Evolutionary conservation across 2,888 invertebrate species (phyloP).

Genomic region (Anarsia innoxiella): DNA sequence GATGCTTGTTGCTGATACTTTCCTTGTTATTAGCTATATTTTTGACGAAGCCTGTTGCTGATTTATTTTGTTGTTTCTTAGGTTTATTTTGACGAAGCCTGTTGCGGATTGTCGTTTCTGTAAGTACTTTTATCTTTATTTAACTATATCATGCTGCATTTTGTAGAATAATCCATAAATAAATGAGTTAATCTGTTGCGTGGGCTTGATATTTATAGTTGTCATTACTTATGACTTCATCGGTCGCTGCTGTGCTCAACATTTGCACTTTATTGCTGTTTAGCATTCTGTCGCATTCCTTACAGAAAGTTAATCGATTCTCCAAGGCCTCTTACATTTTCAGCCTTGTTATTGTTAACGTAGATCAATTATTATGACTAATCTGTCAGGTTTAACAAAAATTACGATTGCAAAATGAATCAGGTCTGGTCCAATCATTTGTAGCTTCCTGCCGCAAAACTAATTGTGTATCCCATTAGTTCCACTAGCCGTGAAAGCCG

Average conservation of each 20-base stretch:
- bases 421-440: constrained; percentile 53
- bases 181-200: no score
- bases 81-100: no score
- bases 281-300: constrained; percentile 14
- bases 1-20: no score
- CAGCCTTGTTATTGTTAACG: background rate
- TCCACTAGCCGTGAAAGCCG: constrained; percentile 53
- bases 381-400: constrained; percentile 41
- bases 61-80: no score
- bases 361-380: constrained; percentile 38
- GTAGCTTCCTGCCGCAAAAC: constrained; percentile 55
- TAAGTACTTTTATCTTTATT: no score
- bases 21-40: no score
- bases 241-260: constrained; percentile 38
- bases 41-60: no score
- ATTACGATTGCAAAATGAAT: constrained; percentile 42
- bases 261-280: constrained; percentile 22
- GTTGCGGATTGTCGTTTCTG: no score
- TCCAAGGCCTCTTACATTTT: background rate
- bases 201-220: constrained; percentile 58
- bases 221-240: constrained; percentile 64
- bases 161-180: no score
- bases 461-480: constrained; percentile 62
- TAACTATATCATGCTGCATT: no score
- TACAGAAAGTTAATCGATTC: constrained; percentile 12